Percentiles rank a stretch among this genome's conserved stretches.
Conservation (phyloP, 1,140 invertebrate genomes). For the Sycobia sp. region DNA sequence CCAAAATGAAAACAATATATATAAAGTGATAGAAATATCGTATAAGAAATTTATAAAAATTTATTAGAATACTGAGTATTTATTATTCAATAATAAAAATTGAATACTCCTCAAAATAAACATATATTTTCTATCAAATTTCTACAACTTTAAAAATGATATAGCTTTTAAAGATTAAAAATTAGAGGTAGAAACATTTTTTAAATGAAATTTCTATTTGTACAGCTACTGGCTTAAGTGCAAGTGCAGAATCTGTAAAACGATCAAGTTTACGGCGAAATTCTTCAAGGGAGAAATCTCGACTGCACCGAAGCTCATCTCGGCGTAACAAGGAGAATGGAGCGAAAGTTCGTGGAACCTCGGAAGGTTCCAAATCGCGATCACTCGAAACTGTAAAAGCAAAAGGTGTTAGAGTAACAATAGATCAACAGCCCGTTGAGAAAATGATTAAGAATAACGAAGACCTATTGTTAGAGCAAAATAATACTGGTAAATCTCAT, state of each 20-base stretch:
- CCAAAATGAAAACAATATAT: too few species aligned
- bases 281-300: slow-evolving; percentile 71
- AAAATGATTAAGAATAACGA: slow-evolving; percentile 49
- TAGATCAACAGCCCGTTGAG: slow-evolving; percentile 46
- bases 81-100: too few species aligned
- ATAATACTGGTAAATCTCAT: slow-evolving; percentile 33
- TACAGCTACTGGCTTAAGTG: slow-evolving; percentile 66
- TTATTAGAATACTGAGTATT: too few species aligned
- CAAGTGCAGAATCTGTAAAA: slow-evolving; percentile 73
- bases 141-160: too few species aligned
- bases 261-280: slow-evolving; percentile 68
- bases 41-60: too few species aligned
- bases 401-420: slow-evolving; percentile 56
- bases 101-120: too few species aligned
- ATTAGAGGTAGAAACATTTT: too few species aligned
- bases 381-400: slow-evolving; percentile 60
- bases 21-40: too few species aligned
- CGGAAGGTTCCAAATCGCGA: slow-evolving; percentile 55
- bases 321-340: slow-evolving; percentile 74
- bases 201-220: slow-evolving; percentile 23
- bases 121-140: too few species aligned
- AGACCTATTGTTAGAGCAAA: slow-evolving; percentile 44
- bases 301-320: slow-evolving; percentile 70
- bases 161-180: too few species aligned
- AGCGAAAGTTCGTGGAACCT: slow-evolving; percentile 55